A percentile compares a stretch with the other conserved stretches of the same genome.
Evolutionary conservation across 2,113 vertebrate species (phyloP).

Genomic region (Vidua chalybeata): DNA sequence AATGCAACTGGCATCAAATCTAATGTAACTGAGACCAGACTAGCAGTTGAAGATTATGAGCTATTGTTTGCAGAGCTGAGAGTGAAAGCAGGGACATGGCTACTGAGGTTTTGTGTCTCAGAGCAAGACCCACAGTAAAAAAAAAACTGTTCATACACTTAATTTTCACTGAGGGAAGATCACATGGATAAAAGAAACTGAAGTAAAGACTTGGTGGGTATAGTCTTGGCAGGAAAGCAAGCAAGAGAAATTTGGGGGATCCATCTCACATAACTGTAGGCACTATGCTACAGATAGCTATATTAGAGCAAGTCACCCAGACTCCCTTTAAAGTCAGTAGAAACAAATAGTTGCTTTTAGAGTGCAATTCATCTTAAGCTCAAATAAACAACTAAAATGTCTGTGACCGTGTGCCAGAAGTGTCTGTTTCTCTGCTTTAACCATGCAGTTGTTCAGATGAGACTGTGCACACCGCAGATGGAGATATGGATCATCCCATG

Average conservation of each 20-base stretch:
- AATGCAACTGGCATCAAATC: background rate
- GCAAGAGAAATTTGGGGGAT: background rate
- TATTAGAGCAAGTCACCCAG: background rate
- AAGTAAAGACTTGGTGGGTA: background rate
- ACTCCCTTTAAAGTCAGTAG: background rate
- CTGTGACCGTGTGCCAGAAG: background rate
- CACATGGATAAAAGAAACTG: background rate
- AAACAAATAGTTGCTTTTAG: background rate
- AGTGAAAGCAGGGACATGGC: background rate
- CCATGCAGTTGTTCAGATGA: background rate
- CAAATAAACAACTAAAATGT: background rate
- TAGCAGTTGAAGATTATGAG: background rate
- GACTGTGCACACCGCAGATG: fast-evolving
- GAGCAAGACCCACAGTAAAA: background rate
- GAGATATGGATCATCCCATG: background rate
- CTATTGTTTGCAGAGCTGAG: background rate
- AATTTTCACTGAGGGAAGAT: background rate
- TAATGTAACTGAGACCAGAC: background rate
- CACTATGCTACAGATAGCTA: background rate
- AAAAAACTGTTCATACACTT: background rate
- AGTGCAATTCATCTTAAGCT: background rate
- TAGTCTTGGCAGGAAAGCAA: background rate
- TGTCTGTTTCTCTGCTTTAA: background rate
- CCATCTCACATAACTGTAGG: background rate
- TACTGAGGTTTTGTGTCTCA: background rate